These are phyloP conservation scores for Seira sanloemensis DNA, from an alignment of 2,888 invertebrate genomes.

Conservation along the genomic window DNA sequence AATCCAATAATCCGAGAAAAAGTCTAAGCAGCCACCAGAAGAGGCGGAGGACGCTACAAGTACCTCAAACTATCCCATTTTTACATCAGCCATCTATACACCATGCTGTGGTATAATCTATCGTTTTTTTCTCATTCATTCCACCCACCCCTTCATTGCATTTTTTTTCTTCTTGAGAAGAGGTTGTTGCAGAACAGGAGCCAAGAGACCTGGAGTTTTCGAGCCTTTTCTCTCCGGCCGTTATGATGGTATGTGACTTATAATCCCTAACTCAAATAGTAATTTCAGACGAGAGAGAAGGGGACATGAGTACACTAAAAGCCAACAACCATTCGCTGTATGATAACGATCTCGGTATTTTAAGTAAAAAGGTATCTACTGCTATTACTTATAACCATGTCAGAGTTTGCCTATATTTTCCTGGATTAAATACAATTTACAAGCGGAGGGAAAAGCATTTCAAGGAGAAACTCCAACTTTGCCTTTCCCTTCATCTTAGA, in stretches of 20 bases:
- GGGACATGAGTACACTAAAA: slow-evolving; percentile 4
- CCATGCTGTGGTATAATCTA: slow-evolving; percentile 13
- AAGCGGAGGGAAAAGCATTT: not conserved
- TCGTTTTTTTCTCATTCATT: slow-evolving; percentile 20
- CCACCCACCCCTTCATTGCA: slow-evolving; percentile 20
- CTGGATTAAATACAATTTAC: not conserved
- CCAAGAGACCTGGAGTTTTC: slow-evolving; percentile 6
- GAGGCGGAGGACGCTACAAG: slow-evolving; percentile 47
- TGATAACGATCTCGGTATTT: not conserved
- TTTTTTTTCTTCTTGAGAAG: slow-evolving; percentile 10
- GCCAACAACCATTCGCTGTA: not conserved
- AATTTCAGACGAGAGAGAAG: not conserved
- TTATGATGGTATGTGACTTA: slow-evolving; percentile 26
- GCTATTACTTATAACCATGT: slow-evolving; percentile 14
- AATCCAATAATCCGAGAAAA: slow-evolving; percentile 59
- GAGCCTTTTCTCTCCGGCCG: not conserved
- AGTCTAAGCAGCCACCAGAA: slow-evolving; percentile 33
- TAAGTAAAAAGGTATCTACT: not conserved
- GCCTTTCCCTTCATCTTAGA: not conserved
- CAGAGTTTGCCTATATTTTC: not conserved
- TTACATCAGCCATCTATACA: slow-evolving; percentile 28
- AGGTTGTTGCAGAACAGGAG: not conserved
- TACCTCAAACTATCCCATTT: slow-evolving; percentile 47
- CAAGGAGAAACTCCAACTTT: slow-evolving; percentile 22
- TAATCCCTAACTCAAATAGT: slow-evolving; percentile 35